Percentiles rank a stretch among this genome's conserved stretches.
Evolutionary conservation across 2,888 invertebrate species (phyloP).

Genomic region (Brenthis hecate): DNA sequence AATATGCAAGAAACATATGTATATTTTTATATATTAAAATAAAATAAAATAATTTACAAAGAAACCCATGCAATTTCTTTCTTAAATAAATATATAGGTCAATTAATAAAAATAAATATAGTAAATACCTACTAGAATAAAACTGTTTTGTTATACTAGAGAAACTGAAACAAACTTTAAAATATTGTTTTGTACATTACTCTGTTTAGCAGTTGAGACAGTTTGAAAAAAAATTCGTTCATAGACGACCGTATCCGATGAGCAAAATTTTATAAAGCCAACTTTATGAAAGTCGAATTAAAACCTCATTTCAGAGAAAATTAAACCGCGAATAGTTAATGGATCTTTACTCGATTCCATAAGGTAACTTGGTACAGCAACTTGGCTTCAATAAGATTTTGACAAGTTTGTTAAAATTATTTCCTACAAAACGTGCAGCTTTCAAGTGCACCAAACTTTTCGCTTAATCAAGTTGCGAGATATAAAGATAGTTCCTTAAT

Average conservation of each 20-base stretch:
- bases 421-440: neutral
- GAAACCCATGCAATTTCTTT: too few species aligned
- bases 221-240: neutral
- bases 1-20: too few species aligned
- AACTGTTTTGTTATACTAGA: too few species aligned
- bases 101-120: too few species aligned
- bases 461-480: neutral
- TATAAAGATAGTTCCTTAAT: neutral
- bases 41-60: too few species aligned
- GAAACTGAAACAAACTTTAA: neutral
- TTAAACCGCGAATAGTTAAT: slow-evolving; percentile 76
- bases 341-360: slow-evolving; percentile 73
- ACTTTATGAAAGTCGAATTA: slow-evolving; percentile 64
- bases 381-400: slow-evolving; percentile 51
- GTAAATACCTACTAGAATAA: too few species aligned
- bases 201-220: neutral
- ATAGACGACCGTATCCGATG: slow-evolving; percentile 12
- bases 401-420: slow-evolving; percentile 20
- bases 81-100: too few species aligned
- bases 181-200: neutral
- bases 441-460: slow-evolving; percentile 17
- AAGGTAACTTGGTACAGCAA: slow-evolving; percentile 69
- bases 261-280: slow-evolving; percentile 36
- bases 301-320: slow-evolving; percentile 70
- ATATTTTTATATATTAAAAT: too few species aligned